Conservation (phyloP, 2,888 invertebrate genomes). For the Ditula angustiorana region DNA sequence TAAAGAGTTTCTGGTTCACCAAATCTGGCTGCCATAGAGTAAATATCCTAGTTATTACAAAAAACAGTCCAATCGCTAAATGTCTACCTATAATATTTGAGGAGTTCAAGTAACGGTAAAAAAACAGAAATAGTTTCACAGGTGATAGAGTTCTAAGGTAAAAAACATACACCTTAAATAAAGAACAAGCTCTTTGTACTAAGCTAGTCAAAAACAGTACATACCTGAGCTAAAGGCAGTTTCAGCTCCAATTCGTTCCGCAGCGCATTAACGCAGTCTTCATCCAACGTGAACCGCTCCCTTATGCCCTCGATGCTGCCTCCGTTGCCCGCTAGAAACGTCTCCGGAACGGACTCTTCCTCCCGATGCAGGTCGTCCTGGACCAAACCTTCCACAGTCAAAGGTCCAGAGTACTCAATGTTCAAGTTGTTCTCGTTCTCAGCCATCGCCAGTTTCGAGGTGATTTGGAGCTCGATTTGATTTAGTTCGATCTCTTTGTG, state of each 20-base stretch:
- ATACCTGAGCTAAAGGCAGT: constrained; percentile 88
- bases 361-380: constrained; percentile 59
- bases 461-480: constrained; percentile 78
- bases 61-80: too few relatives aligned
- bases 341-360: constrained; percentile 64
- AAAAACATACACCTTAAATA: background rate
- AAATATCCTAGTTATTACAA: too few relatives aligned
- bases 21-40: too few relatives aligned
- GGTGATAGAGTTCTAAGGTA: too few relatives aligned
- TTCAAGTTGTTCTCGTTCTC: constrained; percentile 83
- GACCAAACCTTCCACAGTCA: constrained; percentile 67
- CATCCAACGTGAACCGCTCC: constrained; percentile 87
- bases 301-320: constrained; percentile 81
- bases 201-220: constrained; percentile 36
- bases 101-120: background rate
- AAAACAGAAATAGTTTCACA: background rate
- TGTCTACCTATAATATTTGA: too few relatives aligned
- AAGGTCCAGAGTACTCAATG: constrained; percentile 78
- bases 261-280: constrained; percentile 89
- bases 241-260: constrained; percentile 89
- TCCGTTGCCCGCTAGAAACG: constrained; percentile 78
- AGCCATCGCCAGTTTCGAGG: constrained; percentile 78
- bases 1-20: too few relatives aligned
- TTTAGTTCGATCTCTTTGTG: constrained; percentile 70
- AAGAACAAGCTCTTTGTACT: too few relatives aligned